A percentile compares a stretch with the other conserved stretches of the same genome.
phyloP scores from a whole-genome alignment of 1,140 invertebrate genomes.

The Euura lappo region DNA sequence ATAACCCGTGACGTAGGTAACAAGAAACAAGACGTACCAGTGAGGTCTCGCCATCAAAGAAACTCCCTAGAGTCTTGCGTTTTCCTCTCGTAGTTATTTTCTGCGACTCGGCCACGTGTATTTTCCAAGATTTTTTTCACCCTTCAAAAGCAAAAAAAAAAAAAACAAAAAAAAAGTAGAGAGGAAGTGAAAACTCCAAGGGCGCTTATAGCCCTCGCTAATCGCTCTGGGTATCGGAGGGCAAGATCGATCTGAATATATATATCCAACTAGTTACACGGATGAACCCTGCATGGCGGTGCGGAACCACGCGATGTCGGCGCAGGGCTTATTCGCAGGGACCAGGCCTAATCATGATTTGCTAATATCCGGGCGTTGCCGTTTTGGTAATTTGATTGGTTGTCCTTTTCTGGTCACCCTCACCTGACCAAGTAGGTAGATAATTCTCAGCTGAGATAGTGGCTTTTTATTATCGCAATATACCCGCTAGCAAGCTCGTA shows the following conservation, averaged over 20 bases:
- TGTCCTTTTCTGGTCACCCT: background rate
- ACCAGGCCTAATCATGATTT: background rate
- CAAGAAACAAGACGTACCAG: background rate
- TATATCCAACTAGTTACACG: background rate
- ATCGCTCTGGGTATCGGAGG: background rate
- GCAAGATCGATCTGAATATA: conserved; percentile 1
- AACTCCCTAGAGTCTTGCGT: no score
- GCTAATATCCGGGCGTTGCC: background rate
- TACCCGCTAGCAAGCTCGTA: background rate
- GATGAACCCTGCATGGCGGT: background rate
- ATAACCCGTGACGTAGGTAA: background rate
- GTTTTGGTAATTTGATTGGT: background rate
- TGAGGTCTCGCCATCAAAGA: no score
- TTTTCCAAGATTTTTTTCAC: no score
- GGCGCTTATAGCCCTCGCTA: background rate
- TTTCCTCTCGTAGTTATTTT: no score
- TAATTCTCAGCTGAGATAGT: background rate
- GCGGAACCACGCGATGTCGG: background rate
- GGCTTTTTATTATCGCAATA: background rate
- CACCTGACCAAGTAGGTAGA: background rate
- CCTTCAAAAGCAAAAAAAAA: no score
- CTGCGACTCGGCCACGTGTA: no score
- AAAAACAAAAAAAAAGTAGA: no score
- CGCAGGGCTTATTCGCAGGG: background rate
- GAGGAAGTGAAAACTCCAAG: background rate